A percentile compares a stretch with the other conserved stretches of the same genome.
Conservation (phyloP, 2,888 invertebrate genomes). For the Callyntrura sp. region DNA sequence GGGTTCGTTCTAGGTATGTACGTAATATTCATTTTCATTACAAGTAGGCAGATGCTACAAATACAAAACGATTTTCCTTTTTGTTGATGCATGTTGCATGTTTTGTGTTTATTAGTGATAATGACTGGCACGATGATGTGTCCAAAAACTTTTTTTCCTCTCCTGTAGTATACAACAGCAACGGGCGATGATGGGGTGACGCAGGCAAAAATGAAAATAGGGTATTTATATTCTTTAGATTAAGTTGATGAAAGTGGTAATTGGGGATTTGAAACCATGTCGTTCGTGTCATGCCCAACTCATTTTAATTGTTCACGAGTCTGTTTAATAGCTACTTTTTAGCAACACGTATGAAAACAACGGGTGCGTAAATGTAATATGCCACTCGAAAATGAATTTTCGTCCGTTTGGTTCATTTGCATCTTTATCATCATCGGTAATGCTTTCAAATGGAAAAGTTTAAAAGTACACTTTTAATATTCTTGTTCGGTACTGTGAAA, state of each 20-base stretch:
- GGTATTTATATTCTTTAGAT: not conserved
- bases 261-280: constrained; percentile 64
- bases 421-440: not conserved
- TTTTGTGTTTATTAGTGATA: constrained; percentile 10
- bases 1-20: not conserved
- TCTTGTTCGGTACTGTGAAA: too few species aligned
- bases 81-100: not conserved
- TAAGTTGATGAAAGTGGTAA: constrained; percentile 37
- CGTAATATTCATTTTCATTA: too few species aligned
- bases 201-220: not conserved
- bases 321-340: constrained; percentile 38
- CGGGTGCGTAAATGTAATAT: too few species aligned
- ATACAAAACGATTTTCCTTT: not conserved
- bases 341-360: not conserved
- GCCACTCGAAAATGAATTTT: too few species aligned
- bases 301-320: constrained; percentile 71
- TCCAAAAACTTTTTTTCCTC: not conserved
- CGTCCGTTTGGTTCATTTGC: not conserved
- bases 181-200: not conserved
- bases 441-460: too few species aligned
- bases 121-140: not conserved
- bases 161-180: not conserved
- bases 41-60: too few species aligned
- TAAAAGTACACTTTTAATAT: too few species aligned
- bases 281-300: constrained; percentile 53